Evolutionary conservation across 2,113 vertebrate species (phyloP), one percentile per base, ranked within the genome.

Genomic region (Silurus asotus): DNA sequence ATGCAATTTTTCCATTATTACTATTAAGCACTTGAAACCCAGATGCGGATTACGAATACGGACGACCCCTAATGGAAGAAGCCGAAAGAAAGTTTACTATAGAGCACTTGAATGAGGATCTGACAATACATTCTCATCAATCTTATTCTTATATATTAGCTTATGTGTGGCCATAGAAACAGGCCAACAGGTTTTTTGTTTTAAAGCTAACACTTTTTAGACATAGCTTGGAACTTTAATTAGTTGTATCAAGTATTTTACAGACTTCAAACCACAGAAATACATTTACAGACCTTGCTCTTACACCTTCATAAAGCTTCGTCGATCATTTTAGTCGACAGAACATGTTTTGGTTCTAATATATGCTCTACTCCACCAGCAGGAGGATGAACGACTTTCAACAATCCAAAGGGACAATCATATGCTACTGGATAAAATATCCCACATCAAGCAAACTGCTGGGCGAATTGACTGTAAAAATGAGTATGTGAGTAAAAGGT

Each of bases 401-500:
- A 3, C 55, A 85, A 95, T 95, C 48, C 17, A 94, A 84, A 93
- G 91, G 88, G 94, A 96, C 84, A 97, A 96, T 55, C 3, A 0
- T 9, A 91, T 94, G 79, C 93, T 97, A 8, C 86, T 92, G 74
- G 89, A 95, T 87, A 96, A 94, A 89, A 92, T 96, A 69, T 91
- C 93, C 49, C 86, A 86, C 62, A 94, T 95, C 84, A 92, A 92
- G 92, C 94, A 84, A 91, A 95, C 93, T 48, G 90, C 90, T 65
- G 93, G 93, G 81, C 75, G 89, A 87, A 81, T 83, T 0, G 89
- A 94, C 88, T 92, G 94, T 86, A 92, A 84, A 91, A 96, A 95
- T 88, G 0, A 89, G 77, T 92, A 85, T 83, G 89, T 90, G 0
- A 88, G 70, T 15, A 95, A 93, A 93, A 95, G 94, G 94, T 96